phyloP scores from a whole-genome alignment of 2,797 vertebrate genomes.

The Taeniopygia guttata region DNA sequence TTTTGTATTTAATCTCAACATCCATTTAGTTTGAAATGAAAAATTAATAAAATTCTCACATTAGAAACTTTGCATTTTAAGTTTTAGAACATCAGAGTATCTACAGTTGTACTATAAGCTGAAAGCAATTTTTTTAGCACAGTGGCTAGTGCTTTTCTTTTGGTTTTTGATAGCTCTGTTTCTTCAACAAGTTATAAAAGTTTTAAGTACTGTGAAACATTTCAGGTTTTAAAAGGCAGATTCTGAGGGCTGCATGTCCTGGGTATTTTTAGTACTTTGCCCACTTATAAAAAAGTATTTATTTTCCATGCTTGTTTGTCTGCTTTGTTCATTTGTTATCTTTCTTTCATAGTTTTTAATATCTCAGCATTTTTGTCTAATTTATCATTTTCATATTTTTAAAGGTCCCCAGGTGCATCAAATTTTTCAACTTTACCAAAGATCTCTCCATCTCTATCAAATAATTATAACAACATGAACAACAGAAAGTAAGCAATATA shows the following conservation, averaged over 20 bases:
- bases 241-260: slow-evolving; percentile 15
- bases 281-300: slow-evolving; percentile 19
- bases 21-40: background rate
- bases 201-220: background rate
- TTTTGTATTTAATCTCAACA: background rate
- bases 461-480: slow-evolving; percentile 99
- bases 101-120: background rate
- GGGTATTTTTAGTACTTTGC: slow-evolving; percentile 32
- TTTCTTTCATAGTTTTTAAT: slow-evolving; percentile 74
- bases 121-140: background rate
- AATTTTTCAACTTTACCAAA: slow-evolving; percentile 99
- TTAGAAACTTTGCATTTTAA: background rate
- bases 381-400: slow-evolving; percentile 94
- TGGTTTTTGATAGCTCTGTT: background rate
- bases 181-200: background rate
- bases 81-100: background rate
- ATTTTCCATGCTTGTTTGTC: slow-evolving; percentile 67
- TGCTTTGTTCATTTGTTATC: slow-evolving; percentile 70
- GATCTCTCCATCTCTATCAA: slow-evolving; percentile 99
- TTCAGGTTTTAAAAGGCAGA: slow-evolving; percentile 15
- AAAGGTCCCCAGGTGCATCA: slow-evolving; percentile 98
- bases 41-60: background rate
- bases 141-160: background rate
- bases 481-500: slow-evolving; percentile 97
- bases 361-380: slow-evolving; percentile 82